Percentiles rank a stretch among this genome's conserved stretches.
phyloP scores from a whole-genome alignment of 1,140 invertebrate species.

The Leptestheria dahalacensis region DNA sequence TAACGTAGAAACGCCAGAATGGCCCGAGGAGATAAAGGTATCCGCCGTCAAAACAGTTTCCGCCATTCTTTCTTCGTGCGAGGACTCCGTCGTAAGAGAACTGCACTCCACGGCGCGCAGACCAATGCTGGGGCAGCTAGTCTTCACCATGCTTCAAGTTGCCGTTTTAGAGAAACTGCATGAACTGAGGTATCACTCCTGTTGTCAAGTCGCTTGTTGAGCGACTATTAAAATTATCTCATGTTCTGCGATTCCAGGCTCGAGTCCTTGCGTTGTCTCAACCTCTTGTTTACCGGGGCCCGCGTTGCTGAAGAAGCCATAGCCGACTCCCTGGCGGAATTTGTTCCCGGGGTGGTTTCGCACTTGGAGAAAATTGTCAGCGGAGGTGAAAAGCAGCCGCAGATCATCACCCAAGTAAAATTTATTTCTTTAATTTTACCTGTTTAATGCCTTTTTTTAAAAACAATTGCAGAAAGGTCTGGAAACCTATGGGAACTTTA shows the following conservation, averaged over 20 bases:
- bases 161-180: not conserved
- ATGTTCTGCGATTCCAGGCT: not conserved
- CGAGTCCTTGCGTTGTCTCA: not conserved
- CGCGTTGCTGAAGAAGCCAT: not conserved
- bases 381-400: not conserved
- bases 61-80: not conserved
- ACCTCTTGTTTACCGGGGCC: not conserved
- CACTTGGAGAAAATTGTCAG: not conserved
- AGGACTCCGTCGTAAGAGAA: not conserved
- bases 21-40: not conserved
- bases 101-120: not conserved
- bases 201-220: not conserved
- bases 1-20: not conserved
- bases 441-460: not conserved
- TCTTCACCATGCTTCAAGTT: slow-evolving; percentile 4
- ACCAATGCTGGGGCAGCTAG: not conserved
- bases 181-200: not conserved
- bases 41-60: not conserved
- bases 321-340: not conserved
- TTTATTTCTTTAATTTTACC: not conserved
- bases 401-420: not conserved
- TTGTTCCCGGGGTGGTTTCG: not conserved
- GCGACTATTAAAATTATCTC: not conserved
- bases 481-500: not conserved
- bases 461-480: not conserved